Conservation (phyloP, 30 jellyfish, hydroid and myxozoan genomes). For the Chironex yamaguchii region DNA sequence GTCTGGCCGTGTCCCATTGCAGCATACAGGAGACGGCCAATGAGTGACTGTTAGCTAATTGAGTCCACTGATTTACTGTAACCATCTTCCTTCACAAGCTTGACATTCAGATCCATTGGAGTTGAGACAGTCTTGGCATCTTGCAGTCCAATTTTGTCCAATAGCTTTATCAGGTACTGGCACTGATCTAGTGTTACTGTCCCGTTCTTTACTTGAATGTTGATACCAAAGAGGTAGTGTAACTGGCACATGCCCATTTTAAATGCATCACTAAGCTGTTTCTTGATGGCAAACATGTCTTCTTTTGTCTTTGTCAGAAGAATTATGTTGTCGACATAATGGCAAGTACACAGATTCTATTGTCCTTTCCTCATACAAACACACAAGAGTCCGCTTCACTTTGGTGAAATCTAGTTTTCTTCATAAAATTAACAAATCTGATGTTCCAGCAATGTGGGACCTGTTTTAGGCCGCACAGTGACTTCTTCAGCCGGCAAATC, state of each 20-base stretch:
- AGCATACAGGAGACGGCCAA: conserved; percentile 19
- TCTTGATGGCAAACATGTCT: not conserved
- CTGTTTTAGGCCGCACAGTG: conserved; percentile 41
- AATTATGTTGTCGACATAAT: not conserved
- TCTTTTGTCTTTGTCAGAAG: no score
- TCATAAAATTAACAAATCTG: not conserved
- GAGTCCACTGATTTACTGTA: conserved; percentile 10
- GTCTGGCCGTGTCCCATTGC: conserved; percentile 43
- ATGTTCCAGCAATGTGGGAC: conserved; percentile 38
- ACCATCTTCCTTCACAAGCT: conserved; percentile 11
- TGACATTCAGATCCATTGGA: conserved; percentile 7
- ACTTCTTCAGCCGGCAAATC: conserved; percentile 18
- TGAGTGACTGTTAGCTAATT: conserved; percentile 10
- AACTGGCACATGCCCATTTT: conserved; percentile 42
- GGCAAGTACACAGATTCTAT: not conserved
- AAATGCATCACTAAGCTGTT: not conserved
- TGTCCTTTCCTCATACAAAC: not conserved
- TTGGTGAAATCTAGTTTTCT: not conserved
- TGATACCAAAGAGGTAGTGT: conserved; percentile 30
- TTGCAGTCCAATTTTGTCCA: not conserved
- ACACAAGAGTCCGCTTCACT: not conserved
- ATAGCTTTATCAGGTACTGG: not conserved
- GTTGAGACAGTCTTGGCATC: conserved; percentile 15
- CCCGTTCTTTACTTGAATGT: not conserved
- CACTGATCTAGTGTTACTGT: not conserved